Evolutionary conservation across 2,888 invertebrate species (phyloP).

Genomic region (Danaus chrysippus): DNA sequence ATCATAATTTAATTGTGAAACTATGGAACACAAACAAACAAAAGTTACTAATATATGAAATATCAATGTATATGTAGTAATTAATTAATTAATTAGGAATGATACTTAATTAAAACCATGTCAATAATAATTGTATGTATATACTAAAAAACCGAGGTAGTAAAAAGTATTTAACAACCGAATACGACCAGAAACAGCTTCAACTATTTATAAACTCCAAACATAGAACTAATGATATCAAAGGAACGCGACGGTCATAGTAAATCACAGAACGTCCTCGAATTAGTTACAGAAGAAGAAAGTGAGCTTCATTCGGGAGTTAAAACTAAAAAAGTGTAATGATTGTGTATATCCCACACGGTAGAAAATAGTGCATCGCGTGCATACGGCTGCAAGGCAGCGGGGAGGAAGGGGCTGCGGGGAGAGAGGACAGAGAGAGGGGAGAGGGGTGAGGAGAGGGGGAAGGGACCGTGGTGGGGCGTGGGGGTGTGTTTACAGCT

Average conservation of each 20-base stretch:
- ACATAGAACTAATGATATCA: neutral
- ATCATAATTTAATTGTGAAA: no score
- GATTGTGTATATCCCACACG: constrained; percentile 74
- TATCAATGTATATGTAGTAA: no score
- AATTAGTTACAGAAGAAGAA: constrained; percentile 62
- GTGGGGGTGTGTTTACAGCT: constrained; percentile 72
- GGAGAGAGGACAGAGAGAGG: constrained; percentile 36
- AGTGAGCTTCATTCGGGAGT: constrained; percentile 61
- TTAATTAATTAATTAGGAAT: no score
- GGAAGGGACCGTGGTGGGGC: constrained; percentile 48
- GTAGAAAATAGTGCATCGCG: constrained; percentile 76
- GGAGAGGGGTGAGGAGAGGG: constrained; percentile 31
- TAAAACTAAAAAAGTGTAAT: constrained; percentile 73
- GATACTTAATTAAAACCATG: no score
- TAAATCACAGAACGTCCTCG: constrained; percentile 43
- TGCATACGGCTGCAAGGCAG: constrained; percentile 63
- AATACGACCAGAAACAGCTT: neutral
- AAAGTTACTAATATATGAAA: no score
- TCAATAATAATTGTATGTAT: no score
- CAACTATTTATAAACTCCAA: neutral
- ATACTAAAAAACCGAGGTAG: no score
- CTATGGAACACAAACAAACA: no score
- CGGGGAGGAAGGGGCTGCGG: constrained; percentile 53
- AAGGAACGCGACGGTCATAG: constrained; percentile 36
- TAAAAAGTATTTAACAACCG: no score